Conservation (phyloP, 2,888 invertebrate species). For the Hydrotaea diabolus region DNA sequence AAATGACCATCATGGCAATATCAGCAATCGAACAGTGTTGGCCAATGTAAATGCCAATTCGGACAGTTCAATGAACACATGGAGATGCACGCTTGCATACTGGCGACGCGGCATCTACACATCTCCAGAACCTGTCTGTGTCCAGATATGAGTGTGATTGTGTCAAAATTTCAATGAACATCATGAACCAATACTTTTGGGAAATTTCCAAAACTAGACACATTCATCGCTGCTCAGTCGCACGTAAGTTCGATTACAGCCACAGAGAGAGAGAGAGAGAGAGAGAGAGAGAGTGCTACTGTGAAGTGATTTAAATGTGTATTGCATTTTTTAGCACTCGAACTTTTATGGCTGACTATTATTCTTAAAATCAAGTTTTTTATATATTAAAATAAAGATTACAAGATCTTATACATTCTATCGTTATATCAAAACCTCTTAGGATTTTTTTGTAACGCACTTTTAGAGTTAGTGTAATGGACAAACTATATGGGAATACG, state of each 20-base stretch:
- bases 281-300: neutral
- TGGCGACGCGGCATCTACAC: too few species aligned
- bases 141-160: neutral
- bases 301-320: neutral
- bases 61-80: neutral
- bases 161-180: conserved; percentile 6
- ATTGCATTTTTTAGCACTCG: neutral
- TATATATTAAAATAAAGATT: too few species aligned
- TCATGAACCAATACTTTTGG: neutral
- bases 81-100: neutral
- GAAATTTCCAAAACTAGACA: conserved; percentile 2
- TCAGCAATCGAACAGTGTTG: neutral
- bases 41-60: neutral
- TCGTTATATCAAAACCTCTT: too few species aligned
- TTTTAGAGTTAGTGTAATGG: too few species aligned
- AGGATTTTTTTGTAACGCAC: too few species aligned
- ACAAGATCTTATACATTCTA: too few species aligned
- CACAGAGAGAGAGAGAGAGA: neutral
- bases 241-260: neutral
- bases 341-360: conserved; percentile 1
- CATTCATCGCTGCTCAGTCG: too few species aligned
- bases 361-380: too few species aligned
- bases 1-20: conserved; percentile 16
- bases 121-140: neutral
- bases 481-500: too few species aligned